Evolutionary conservation across 1,140 invertebrate species (phyloP).

Genomic region (Drosophila setifemur): DNA sequence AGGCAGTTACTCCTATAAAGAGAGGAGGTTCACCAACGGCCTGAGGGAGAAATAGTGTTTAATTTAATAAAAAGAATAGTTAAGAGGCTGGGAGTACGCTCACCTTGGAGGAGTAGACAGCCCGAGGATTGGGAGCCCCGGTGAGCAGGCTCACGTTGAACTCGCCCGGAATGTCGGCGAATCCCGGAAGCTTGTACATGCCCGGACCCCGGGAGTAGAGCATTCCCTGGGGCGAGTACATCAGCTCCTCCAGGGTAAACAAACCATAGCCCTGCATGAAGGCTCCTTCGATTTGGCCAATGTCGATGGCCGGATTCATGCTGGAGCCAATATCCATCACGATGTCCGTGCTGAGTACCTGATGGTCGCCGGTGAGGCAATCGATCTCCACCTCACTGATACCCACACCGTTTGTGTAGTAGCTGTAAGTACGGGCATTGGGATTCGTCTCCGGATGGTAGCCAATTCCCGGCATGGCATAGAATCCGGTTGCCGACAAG

Average conservation of each 20-base stretch:
- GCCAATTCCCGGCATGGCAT: constrained; percentile 90
- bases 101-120: constrained; percentile 97
- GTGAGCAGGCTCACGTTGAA: constrained; percentile 97
- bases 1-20: constrained; percentile 92
- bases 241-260: constrained; percentile 94
- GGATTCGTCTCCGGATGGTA: constrained; percentile 89
- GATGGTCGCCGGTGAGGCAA: constrained; percentile 93
- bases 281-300: constrained; percentile 97
- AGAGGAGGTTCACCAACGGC: constrained; percentile 97
- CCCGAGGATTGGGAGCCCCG: constrained; percentile 92
- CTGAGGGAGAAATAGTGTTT: constrained; percentile 67
- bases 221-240: constrained; percentile 92
- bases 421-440: constrained; percentile 89
- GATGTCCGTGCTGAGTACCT: constrained; percentile 94
- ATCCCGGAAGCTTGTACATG: constrained; percentile 96
- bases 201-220: constrained; percentile 94
- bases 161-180: constrained; percentile 93
- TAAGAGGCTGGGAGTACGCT: background rate
- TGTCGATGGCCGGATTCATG: constrained; percentile 97
- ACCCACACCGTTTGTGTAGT: constrained; percentile 91
- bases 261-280: constrained; percentile 97
- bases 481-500: constrained; percentile 94
- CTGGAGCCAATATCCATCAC: constrained; percentile 97
- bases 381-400: constrained; percentile 94
- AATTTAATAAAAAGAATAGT: background rate